Percentiles rank a stretch among this genome's conserved stretches.
phyloP scores from a whole-genome alignment of 2,113 vertebrate genomes.

The Pelobates fuscus region DNA sequence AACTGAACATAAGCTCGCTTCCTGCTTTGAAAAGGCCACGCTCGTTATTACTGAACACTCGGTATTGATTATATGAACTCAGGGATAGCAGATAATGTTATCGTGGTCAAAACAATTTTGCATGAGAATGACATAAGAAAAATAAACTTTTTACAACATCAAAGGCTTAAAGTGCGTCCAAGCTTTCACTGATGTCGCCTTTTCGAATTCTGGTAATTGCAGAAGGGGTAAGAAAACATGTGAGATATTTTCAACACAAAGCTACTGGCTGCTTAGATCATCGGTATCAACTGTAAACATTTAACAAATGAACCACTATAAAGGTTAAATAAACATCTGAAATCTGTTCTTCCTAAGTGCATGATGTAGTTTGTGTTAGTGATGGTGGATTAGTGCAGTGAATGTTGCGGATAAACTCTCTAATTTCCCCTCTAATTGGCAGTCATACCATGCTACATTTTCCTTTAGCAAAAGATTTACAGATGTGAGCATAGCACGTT shows the following conservation, averaged over 20 bases:
- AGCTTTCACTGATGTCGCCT: slow-evolving; percentile 32
- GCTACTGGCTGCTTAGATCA: slow-evolving; percentile 43
- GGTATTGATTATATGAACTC: slow-evolving; percentile 55
- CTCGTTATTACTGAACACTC: slow-evolving; percentile 51
- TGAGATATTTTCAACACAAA: slow-evolving; percentile 36
- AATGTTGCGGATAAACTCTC: slow-evolving; percentile 26
- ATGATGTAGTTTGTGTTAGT: slow-evolving; percentile 7
- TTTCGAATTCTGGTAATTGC: slow-evolving; percentile 14
- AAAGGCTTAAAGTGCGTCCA: slow-evolving; percentile 32
- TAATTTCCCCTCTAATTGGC: slow-evolving; percentile 40
- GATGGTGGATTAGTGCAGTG: slow-evolving; percentile 37
- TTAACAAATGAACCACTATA: slow-evolving; percentile 21
- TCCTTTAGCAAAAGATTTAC: slow-evolving; percentile 2
- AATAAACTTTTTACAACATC: slow-evolving; percentile 19
- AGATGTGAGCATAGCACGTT: slow-evolving; percentile 26
- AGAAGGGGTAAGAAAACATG: slow-evolving; percentile 31
- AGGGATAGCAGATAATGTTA: slow-evolving; percentile 47
- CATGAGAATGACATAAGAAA: slow-evolving; percentile 31
- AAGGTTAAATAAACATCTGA: slow-evolving; percentile 38
- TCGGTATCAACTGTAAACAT: slow-evolving; percentile 28
- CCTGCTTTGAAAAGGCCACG: slow-evolving; percentile 55
- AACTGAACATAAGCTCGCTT: slow-evolving; percentile 54
- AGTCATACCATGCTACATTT: slow-evolving; percentile 8
- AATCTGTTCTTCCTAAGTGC: slow-evolving; percentile 28
- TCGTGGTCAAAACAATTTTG: slow-evolving; percentile 55